phyloP scores from a whole-genome alignment of 2,888 invertebrate genomes.

The Sminthurides aquaticus region DNA sequence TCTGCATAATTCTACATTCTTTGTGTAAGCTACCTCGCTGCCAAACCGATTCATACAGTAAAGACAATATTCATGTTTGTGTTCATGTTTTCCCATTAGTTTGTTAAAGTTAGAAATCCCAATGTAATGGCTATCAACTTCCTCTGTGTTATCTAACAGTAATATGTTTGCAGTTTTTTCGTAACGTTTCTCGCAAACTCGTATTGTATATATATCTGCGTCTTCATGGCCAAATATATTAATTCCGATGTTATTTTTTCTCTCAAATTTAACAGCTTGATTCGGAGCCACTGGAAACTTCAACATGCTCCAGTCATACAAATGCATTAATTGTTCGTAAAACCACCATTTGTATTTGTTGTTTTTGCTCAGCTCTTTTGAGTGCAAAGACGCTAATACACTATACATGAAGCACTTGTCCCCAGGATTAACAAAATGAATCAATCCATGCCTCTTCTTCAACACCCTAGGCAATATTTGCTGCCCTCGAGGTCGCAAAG shows the following conservation, averaged over 20 bases:
- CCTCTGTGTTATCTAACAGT: not conserved
- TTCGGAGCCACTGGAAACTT: not conserved
- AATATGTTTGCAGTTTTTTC: not conserved
- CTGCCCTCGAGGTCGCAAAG: not conserved
- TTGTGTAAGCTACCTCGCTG: not conserved
- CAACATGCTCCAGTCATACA: not conserved
- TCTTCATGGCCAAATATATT: not conserved
- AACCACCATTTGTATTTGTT: not conserved
- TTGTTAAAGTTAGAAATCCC: not conserved
- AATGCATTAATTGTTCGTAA: not conserved
- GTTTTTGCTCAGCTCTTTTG: not conserved
- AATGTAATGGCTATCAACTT: not conserved
- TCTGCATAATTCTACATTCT: not conserved
- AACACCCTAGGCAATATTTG: not conserved
- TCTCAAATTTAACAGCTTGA: not conserved
- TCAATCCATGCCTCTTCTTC: not conserved
- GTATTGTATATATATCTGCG: not conserved
- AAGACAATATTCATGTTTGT: not conserved
- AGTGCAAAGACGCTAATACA: not conserved
- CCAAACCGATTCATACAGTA: not conserved
- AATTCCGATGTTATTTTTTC: constrained; percentile 1
- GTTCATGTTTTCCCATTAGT: not conserved
- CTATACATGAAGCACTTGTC: not conserved
- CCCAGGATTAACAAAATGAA: not conserved
- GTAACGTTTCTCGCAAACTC: not conserved